Base-by-base conservation (phyloP, 92 coral and sea anemone genomes). In the Umimayanthus chanpuru region DNA sequence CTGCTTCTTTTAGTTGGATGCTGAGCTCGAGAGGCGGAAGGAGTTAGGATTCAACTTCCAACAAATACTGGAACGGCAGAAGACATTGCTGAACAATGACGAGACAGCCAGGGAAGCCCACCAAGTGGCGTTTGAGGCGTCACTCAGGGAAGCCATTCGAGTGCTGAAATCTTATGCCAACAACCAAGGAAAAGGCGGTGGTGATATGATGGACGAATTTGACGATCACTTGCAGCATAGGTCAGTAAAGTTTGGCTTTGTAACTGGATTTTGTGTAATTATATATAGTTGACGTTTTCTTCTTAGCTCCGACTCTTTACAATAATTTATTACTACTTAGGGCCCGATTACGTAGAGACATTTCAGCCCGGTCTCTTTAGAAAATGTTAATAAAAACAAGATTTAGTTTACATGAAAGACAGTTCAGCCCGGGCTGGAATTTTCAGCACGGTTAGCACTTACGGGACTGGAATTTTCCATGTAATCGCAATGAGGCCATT, bases 1-100 rank as follows among this genome's bases (percentile, higher is more conserved):
- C 40, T 21, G 61, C 36, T 53, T 47, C 36, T 26, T 85, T 75
- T 84, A 97, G 99, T 94, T 97, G 85, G 97, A 95, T 79, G 92
- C 75, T 66, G 99, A 97, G 84, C 93, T 97, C n/a, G 98, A 97
- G 71, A 94, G 99, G 44, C 89, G 99, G 43, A 95, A 95, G 85
- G 99, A 97, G 14, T 96, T 97, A 14, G 99, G 99, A 23, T 97
- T 97, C 81, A 90, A 94, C 81, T 97, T 97, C 93, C 99, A 94
- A 68, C 99, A 97, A 90, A 90, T 95, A 65, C 88, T 95, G 12
- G 93, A 94, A 73, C 95, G 96, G 32, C 98, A 97, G 90, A 92
- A 92, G 80, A 83, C 95, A 29, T 81, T 94, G 58, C 91, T 96
- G 87, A 76, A 90, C 53, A 94, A 97, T 56, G 99, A 97, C 68